Conservation (phyloP, 2,797 vertebrate species). For the Bryconaethiops microstoma region DNA sequence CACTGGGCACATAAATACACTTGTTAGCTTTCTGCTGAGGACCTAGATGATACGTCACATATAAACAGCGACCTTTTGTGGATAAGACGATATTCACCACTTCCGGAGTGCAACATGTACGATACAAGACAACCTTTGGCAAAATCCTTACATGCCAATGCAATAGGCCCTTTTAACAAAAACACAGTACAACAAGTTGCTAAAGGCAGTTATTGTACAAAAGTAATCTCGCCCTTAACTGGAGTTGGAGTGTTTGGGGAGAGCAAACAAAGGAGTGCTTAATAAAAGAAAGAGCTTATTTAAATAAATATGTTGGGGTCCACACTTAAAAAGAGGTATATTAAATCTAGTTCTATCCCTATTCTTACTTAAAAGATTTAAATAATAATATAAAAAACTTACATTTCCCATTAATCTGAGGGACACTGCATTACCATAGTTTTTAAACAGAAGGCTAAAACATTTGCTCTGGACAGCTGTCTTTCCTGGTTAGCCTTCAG, state of each 20-base stretch:
- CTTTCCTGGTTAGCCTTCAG: neutral
- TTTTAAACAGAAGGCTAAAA: neutral
- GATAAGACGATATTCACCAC: slow-evolving; percentile 8
- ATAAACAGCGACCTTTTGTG: neutral
- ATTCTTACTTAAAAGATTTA: neutral
- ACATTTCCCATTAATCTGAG: neutral
- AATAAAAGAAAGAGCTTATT: neutral
- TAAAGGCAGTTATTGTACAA: neutral
- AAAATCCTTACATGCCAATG: slow-evolving; percentile 51
- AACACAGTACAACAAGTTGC: slow-evolving; percentile 47
- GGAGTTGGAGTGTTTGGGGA: slow-evolving; percentile 6
- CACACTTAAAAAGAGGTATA: neutral
- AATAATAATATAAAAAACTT: neutral
- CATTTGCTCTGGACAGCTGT: neutral
- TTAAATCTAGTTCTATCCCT: too few species aligned
- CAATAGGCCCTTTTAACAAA: slow-evolving; percentile 54
- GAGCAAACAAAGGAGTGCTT: slow-evolving; percentile 12
- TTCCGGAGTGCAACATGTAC: slow-evolving; percentile 11
- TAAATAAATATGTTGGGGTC: slow-evolving; percentile 6
- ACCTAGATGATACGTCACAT: neutral
- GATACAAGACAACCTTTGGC: slow-evolving; percentile 60
- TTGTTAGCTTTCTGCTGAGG: neutral
- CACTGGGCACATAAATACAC: slow-evolving; percentile 6
- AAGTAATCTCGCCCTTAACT: slow-evolving; percentile 9
- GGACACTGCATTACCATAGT: neutral